Evolutionary conservation across 2,797 vertebrate species (phyloP).

Genomic region (Furcifer pardalis): DNA sequence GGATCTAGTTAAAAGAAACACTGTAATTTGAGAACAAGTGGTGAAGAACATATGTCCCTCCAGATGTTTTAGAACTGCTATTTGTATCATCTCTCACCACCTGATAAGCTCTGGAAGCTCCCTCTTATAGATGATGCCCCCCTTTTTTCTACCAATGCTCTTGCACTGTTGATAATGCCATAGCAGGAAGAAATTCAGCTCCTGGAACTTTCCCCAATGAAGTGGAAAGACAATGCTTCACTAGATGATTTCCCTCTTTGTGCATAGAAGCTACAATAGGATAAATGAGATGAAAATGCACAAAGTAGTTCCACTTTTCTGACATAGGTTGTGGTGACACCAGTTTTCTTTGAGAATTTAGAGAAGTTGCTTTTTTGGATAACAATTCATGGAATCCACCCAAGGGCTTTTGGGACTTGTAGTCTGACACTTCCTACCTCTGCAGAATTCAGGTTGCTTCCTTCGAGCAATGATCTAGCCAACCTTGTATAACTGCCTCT

Average conservation of each 20-base stretch:
- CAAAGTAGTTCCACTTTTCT: background rate
- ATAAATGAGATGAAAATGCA: background rate
- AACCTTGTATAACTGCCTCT: background rate
- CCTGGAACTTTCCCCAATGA: background rate
- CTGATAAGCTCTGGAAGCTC: background rate
- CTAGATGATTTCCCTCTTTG: background rate
- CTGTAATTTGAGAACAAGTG: background rate
- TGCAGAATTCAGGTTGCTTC: no score
- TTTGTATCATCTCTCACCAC: background rate
- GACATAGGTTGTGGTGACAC: background rate
- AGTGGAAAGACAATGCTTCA: background rate
- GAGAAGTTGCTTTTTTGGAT: background rate
- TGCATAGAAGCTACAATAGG: background rate
- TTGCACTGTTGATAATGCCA: background rate
- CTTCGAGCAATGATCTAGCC: background rate
- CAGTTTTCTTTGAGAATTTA: background rate
- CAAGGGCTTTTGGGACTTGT: no score
- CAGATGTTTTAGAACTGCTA: background rate
- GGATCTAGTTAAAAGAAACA: no score
- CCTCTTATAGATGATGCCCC: background rate
- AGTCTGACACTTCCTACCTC: no score
- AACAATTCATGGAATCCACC: no score
- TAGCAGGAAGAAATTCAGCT: background rate
- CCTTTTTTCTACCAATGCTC: background rate
- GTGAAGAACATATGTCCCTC: background rate